Conservation (phyloP, 2,113 vertebrate genomes). For the Arvicanthis niloticus region DNA sequence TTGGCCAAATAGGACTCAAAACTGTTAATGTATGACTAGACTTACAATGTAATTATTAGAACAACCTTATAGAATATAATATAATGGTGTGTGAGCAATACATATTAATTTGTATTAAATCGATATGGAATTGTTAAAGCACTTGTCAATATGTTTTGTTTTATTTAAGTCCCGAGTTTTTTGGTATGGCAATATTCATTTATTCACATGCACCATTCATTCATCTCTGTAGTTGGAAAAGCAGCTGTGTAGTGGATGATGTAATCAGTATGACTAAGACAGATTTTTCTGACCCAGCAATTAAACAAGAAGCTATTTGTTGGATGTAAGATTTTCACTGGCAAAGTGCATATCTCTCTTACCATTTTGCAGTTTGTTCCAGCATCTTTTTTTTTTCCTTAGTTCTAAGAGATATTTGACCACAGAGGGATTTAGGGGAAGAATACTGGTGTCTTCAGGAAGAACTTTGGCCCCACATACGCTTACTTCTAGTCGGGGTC, state of each 20-base stretch:
- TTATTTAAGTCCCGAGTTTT: background rate
- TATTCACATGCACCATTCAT: background rate
- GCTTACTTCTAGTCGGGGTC: background rate
- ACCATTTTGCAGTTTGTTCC: background rate
- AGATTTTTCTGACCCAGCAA: background rate
- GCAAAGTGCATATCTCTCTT: background rate
- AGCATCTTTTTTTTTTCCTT: background rate
- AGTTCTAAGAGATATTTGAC: slow-evolving; percentile 32
- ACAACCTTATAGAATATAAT: background rate
- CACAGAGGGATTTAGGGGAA: slow-evolving; percentile 5
- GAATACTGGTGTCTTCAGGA: background rate
- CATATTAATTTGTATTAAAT: background rate
- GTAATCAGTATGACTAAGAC: background rate
- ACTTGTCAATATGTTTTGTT: background rate
- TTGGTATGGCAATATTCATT: background rate
- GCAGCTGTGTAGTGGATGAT: background rate
- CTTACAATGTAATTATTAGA: background rate
- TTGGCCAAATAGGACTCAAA: background rate
- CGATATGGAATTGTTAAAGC: background rate
- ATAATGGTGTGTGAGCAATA: background rate
- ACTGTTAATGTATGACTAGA: background rate
- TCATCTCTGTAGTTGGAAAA: background rate
- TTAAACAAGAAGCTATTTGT: slow-evolving; percentile 10
- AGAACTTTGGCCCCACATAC: background rate
- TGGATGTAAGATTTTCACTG: background rate